Percentiles rank a stretch among this genome's conserved stretches.
phyloP scores from a whole-genome alignment of 2,113 vertebrate genomes.

The Dipodomys spectabilis region DNA sequence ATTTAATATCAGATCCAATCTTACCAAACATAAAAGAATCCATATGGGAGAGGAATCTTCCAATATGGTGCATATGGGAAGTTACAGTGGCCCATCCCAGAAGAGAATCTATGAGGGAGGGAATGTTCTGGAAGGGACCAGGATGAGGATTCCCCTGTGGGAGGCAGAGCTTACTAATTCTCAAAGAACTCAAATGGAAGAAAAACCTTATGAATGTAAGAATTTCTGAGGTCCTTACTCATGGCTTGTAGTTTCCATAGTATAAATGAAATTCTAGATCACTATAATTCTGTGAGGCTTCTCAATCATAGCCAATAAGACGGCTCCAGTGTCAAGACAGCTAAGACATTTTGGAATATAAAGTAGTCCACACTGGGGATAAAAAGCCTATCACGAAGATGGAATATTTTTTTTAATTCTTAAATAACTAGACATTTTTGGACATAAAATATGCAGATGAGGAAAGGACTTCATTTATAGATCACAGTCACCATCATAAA shows the following conservation, averaged over 20 bases:
- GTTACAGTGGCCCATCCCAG: slow-evolving; percentile 46
- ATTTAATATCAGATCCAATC: slow-evolving; percentile 80
- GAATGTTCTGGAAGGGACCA: slow-evolving; percentile 63
- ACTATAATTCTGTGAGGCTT: slow-evolving; percentile 15
- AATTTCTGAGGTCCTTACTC: slow-evolving; percentile 60
- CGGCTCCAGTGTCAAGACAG: slow-evolving; percentile 29
- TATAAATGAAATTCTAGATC: slow-evolving; percentile 37
- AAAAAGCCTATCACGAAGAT: slow-evolving; percentile 22
- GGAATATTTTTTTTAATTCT: slow-evolving; percentile 19
- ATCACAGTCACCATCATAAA: slow-evolving; percentile 27
- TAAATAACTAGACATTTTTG: slow-evolving; percentile 56
- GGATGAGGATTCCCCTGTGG: slow-evolving; percentile 66
- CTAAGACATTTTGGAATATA: slow-evolving; percentile 56
- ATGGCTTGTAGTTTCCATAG: slow-evolving; percentile 59
- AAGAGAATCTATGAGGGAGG: slow-evolving; percentile 57
- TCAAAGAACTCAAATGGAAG: slow-evolving; percentile 58
- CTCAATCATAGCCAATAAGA: slow-evolving; percentile 37
- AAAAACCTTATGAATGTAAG: slow-evolving; percentile 62
- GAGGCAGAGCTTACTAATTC: slow-evolving; percentile 25
- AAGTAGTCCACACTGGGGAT: slow-evolving; percentile 14
- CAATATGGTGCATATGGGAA: slow-evolving; percentile 58
- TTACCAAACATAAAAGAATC: slow-evolving; percentile 77
- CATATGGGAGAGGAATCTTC: slow-evolving; percentile 70
- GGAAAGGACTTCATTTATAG: slow-evolving; percentile 52
- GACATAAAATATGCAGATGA: slow-evolving; percentile 45